Base-by-base conservation (phyloP, 2,888 invertebrate genomes). In the Spatulosminthurus flaviceps region DNA sequence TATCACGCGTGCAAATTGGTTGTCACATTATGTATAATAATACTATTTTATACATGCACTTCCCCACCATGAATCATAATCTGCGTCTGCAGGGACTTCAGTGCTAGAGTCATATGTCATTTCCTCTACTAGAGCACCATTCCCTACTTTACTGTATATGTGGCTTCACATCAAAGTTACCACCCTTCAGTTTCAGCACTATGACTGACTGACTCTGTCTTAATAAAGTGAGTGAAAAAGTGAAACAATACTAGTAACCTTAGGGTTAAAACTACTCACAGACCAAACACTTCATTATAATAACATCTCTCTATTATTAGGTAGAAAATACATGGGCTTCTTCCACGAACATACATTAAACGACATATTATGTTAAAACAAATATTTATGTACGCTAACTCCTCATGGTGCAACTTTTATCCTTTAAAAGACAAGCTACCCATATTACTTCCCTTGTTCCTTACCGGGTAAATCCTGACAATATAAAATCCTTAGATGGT, bases 141-240 rank as follows among this genome's bases (percentile, higher is more conserved):
- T n/a, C n/a, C n/a, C n/a, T n/a, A n/a, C n/a, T n/a, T n/a, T n/a
- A n/a, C n/a, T n/a, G n/a, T n/a, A n/a, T n/a, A n/a, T n/a, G n/a
- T n/a, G 9, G 69, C 9, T 16, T 24, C 24, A 64, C 64, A 64
- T 64, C 51, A 26, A 73, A 73, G 72, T 73, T 73, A 73, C 42
- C 72, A 73, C 72, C 72, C 72, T 73, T 73, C 72, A 73, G n/a
- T 43, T 73, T 16, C 72, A 73, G 69, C 69, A 7, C 2, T 28
- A 43, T 26, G 26, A n/a, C n/a, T n/a, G n/a, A n/a, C n/a, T n/a
- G n/a, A 73, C 51, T 51, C 41, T 73, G 34, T 42, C 43, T 73
- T 51, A 43, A 73, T 73, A 22, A 73, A 73, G 51, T 42, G 42
- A 73, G 51, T 42, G 42, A 34, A 73, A 73, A 24, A 24, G 60